A percentile compares a stretch with the other conserved stretches of the same genome.
phyloP scores from a whole-genome alignment of 2,888 invertebrate species.

The Esperia sulphurella region DNA sequence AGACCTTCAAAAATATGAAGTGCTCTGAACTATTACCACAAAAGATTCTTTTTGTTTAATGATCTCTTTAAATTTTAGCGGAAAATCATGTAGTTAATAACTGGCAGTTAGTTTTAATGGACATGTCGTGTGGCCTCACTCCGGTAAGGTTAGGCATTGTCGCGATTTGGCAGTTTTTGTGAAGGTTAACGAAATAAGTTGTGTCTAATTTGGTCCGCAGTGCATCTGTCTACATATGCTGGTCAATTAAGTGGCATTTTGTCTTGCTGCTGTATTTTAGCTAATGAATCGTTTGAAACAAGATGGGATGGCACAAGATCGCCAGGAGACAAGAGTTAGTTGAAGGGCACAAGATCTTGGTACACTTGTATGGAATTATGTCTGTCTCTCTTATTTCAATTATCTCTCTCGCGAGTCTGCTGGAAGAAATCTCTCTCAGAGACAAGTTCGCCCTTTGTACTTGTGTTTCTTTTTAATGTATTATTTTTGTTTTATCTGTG shows the following conservation, averaged over 20 bases:
- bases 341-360: too few relatives aligned
- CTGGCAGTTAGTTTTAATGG: conserved; percentile 1
- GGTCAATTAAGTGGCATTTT: background rate
- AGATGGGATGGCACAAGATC: too few relatives aligned
- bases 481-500: too few relatives aligned
- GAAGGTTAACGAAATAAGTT: background rate
- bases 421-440: too few relatives aligned
- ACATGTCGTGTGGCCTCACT: conserved; percentile 3
- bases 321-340: too few relatives aligned
- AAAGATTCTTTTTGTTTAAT: background rate
- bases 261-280: background rate
- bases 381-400: too few relatives aligned
- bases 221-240: background rate
- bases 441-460: too few relatives aligned
- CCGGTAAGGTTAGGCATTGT: conserved; percentile 1
- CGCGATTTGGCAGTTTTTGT: conserved; percentile 2
- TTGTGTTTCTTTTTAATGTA: too few relatives aligned
- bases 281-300: too few relatives aligned
- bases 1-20: too few relatives aligned
- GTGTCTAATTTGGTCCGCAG: background rate
- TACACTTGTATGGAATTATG: too few relatives aligned
- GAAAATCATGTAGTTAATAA: background rate
- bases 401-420: too few relatives aligned
- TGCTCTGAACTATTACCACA: background rate
- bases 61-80: conserved; percentile 1